Evolutionary conservation across 1,140 invertebrate species (phyloP).

Genomic region (Drosophila suzukii): DNA sequence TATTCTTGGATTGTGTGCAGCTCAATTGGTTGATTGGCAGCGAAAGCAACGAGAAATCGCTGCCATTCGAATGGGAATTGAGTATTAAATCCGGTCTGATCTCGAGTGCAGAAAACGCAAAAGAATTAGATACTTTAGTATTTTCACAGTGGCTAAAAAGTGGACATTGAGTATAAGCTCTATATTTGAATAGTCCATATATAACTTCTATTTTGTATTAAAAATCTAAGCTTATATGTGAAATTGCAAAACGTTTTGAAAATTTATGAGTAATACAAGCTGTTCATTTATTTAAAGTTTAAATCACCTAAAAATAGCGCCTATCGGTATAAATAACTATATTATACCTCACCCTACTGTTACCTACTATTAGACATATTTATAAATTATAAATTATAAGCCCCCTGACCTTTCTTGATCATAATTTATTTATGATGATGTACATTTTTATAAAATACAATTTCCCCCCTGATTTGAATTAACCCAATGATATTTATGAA

Average conservation of each 20-base stretch:
- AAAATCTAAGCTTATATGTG: no score
- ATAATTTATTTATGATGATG: no score
- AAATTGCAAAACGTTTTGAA: no score
- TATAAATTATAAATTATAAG: no score
- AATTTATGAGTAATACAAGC: no score
- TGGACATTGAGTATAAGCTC: not conserved
- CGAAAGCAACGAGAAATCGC: not conserved
- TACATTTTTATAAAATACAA: not conserved
- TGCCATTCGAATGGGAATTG: slow-evolving; percentile 9
- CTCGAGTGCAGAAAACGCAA: not conserved
- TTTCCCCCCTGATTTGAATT: slow-evolving; percentile 17
- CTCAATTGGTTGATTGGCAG: slow-evolving; percentile 55
- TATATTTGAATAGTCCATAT: not conserved
- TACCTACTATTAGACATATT: no score
- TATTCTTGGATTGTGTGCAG: slow-evolving; percentile 56
- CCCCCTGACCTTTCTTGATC: no score
- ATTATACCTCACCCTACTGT: no score
- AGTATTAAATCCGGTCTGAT: slow-evolving; percentile 6
- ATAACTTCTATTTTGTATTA: not conserved
- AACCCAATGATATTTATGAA: slow-evolving; percentile 19
- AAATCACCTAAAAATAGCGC: no score
- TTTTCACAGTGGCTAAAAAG: slow-evolving; percentile 14
- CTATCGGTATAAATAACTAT: no score
- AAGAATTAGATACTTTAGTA: not conserved
- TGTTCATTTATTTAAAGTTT: no score